Conservation (phyloP, 2,113 vertebrate species). For the Isurus oxyrinchus region DNA sequence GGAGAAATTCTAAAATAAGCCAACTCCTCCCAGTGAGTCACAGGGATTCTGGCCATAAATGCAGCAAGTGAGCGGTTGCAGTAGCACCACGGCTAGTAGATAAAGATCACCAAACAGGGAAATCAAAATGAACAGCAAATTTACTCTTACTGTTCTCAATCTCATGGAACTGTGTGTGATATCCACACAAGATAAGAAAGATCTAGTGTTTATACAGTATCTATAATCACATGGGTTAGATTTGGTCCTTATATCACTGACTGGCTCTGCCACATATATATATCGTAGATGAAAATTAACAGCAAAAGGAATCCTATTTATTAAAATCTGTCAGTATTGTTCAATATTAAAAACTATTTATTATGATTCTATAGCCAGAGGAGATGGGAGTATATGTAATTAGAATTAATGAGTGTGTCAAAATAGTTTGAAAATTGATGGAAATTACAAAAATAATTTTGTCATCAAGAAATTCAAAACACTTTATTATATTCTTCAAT, state of each 20-base stretch:
- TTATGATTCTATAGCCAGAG: background rate
- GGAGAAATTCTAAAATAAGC: background rate
- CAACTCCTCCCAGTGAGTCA: background rate
- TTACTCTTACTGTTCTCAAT: background rate
- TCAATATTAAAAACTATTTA: background rate
- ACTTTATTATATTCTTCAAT: background rate
- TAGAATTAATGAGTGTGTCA: background rate
- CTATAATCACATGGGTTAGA: background rate
- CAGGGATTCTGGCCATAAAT: background rate
- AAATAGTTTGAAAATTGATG: background rate
- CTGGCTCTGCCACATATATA: background rate
- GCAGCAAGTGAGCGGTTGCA: background rate
- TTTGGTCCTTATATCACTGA: background rate
- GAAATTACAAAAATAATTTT: background rate
- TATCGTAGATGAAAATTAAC: background rate
- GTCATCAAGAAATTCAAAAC: background rate
- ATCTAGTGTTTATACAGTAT: background rate
- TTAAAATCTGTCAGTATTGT: background rate
- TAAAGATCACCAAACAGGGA: background rate
- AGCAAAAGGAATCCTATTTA: background rate
- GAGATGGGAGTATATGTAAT: background rate
- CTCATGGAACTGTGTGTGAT: background rate
- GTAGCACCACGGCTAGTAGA: background rate
- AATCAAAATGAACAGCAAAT: background rate
- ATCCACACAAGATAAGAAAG: slow-evolving; percentile 1